These are phyloP conservation scores for Nyctibius bracteatus DNA, from an alignment of 2,113 vertebrate genomes.

Conservation along the genomic window DNA sequence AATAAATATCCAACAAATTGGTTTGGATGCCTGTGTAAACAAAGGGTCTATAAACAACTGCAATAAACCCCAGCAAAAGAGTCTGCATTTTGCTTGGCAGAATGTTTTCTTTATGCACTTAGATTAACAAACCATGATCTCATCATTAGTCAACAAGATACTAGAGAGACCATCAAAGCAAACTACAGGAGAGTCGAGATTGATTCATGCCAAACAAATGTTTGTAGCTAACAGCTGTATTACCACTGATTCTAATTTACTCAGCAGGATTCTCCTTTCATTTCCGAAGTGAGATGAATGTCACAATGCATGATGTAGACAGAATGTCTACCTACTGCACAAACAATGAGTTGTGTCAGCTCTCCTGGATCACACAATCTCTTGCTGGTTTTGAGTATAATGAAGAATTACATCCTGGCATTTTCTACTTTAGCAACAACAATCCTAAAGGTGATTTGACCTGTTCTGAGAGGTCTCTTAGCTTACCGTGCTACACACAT, in stretches of 20 bases:
- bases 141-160: conserved; percentile 81
- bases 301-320: conserved; percentile 32
- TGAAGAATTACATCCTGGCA: neutral
- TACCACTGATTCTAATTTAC: conserved; percentile 71
- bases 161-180: conserved; percentile 82
- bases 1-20: conserved; percentile 72
- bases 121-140: conserved; percentile 81
- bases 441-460: neutral
- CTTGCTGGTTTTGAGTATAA: neutral
- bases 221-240: conserved; percentile 78
- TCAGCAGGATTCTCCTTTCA: conserved; percentile 71
- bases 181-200: conserved; percentile 73
- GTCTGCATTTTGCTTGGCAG: conserved; percentile 66
- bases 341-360: conserved; percentile 13
- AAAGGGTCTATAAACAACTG: conserved; percentile 70
- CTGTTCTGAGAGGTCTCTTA: neutral
- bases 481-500: neutral
- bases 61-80: conserved; percentile 47
- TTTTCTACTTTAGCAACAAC: neutral
- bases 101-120: conserved; percentile 76
- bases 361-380: neutral
- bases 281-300: conserved; percentile 68
- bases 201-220: conserved; percentile 76
- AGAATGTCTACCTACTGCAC: conserved; percentile 11
- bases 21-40: conserved; percentile 64